Percentiles rank a stretch among this genome's conserved stretches.
phyloP scores from a whole-genome alignment of 2,113 vertebrate genomes.

The Cephalophus harveyi region DNA sequence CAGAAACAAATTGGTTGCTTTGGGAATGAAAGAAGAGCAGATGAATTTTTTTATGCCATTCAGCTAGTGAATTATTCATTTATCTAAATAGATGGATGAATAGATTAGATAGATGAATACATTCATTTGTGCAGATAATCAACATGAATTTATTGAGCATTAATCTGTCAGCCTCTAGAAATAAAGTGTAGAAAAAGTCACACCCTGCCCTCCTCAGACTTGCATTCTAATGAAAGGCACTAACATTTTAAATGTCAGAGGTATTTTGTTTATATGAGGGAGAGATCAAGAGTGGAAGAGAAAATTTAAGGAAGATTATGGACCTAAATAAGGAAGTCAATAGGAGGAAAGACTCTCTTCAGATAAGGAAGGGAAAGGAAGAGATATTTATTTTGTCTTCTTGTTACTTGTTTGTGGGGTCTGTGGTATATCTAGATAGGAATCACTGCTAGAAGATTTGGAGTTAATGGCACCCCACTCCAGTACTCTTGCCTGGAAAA shows the following conservation, averaged over 20 bases:
- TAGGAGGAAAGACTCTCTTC: not conserved
- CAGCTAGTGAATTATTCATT: not conserved
- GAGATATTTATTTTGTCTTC: not conserved
- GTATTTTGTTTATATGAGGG: not conserved
- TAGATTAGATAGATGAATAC: not conserved
- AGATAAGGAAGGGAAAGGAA: not conserved
- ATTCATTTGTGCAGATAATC: not conserved
- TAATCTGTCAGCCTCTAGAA: not conserved
- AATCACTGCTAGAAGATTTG: not conserved
- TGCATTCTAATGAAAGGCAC: not conserved
- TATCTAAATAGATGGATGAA: not conserved
- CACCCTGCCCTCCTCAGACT: not conserved
- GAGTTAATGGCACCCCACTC: not conserved
- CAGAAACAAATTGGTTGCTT: not conserved
- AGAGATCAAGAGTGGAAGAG: not conserved
- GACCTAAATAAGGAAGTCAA: not conserved
- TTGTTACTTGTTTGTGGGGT: not conserved
- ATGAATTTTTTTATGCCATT: not conserved
- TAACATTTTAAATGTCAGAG: not conserved
- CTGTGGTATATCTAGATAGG: not conserved
- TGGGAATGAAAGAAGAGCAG: not conserved
- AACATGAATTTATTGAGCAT: not conserved
- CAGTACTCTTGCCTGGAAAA: no score
- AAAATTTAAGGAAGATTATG: not conserved
- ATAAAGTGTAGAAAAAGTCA: not conserved